phyloP scores from a whole-genome alignment of 2,888 invertebrate genomes.

The Synanthedon andrenaeformis region DNA sequence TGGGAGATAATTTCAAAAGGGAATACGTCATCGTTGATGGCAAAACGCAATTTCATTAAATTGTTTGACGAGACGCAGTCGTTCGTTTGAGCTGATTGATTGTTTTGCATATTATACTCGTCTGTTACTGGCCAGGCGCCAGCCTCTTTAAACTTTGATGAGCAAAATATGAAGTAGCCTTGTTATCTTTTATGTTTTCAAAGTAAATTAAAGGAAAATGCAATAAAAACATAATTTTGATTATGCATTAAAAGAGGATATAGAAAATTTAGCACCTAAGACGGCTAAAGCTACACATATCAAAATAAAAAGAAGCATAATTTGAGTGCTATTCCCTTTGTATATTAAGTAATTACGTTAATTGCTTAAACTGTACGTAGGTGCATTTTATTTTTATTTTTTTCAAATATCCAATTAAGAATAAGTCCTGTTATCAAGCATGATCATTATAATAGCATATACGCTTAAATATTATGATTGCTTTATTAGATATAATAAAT shows the following conservation, averaged over 20 bases:
- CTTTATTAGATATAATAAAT: conserved; percentile 23
- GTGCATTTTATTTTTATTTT: too few species aligned
- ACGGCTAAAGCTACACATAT: too few species aligned
- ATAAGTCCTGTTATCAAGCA: too few species aligned
- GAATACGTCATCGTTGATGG: background rate
- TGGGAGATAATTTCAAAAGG: background rate
- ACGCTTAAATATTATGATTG: conserved; percentile 10
- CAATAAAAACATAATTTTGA: background rate
- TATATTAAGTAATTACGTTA: too few species aligned
- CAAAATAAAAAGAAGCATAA: too few species aligned
- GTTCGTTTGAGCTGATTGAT: conserved; percentile 14
- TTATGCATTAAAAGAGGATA: background rate
- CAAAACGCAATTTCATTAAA: conserved; percentile 9
- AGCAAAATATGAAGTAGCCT: background rate
- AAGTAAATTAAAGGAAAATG: background rate
- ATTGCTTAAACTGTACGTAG: conserved; percentile 5
- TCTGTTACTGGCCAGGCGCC: background rate
- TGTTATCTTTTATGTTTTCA: background rate
- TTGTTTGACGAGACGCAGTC: conserved; percentile 8
- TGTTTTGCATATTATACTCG: conserved; percentile 1
- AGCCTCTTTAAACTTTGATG: background rate
- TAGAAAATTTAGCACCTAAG: conserved; percentile 3
- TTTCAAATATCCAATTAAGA: too few species aligned
- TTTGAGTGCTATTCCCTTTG: too few species aligned
- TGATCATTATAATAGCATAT: too few species aligned